These are phyloP conservation scores for Acheta domesticus DNA, from an alignment of 2,888 invertebrate species.

Conservation along the genomic window DNA sequence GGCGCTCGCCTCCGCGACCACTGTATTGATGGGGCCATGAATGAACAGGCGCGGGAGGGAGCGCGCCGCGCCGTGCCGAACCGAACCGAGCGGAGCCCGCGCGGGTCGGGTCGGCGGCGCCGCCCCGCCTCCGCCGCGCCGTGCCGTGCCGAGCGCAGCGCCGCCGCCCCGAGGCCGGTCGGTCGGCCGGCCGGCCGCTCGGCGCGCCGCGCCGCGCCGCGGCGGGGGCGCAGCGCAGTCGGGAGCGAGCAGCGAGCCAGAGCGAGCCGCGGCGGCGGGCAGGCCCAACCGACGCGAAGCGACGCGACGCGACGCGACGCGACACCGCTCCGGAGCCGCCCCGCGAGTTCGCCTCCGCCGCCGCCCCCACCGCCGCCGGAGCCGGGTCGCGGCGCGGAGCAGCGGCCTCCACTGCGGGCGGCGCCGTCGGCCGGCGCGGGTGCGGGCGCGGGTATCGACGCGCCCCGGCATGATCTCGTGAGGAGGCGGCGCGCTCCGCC, in stretches of 20 bases:
- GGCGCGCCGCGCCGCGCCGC: background rate
- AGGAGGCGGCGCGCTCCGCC: background rate
- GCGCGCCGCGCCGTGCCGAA: background rate
- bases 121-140: background rate
- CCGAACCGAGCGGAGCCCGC: background rate
- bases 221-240: no score
- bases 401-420: no score
- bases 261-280: no score
- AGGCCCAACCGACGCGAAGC: no score
- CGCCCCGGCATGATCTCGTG: background rate
- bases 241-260: no score
- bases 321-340: no score
- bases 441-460: no score
- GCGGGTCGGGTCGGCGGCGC: background rate
- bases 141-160: background rate
- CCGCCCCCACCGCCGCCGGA: no score
- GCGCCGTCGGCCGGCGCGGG: no score
- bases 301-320: no score
- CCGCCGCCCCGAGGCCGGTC: background rate
- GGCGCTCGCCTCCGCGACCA: slow-evolving; percentile 9
- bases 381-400: no score
- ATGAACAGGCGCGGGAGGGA: slow-evolving; percentile 10
- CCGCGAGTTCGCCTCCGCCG: no score
- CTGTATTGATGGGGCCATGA: slow-evolving; percentile 18
- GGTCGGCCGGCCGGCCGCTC: background rate